A percentile compares a stretch with the other conserved stretches of the same genome.
These are phyloP conservation scores for Capreolus pygargus DNA, from an alignment of 2,113 vertebrate species.

Conservation along the genomic window DNA sequence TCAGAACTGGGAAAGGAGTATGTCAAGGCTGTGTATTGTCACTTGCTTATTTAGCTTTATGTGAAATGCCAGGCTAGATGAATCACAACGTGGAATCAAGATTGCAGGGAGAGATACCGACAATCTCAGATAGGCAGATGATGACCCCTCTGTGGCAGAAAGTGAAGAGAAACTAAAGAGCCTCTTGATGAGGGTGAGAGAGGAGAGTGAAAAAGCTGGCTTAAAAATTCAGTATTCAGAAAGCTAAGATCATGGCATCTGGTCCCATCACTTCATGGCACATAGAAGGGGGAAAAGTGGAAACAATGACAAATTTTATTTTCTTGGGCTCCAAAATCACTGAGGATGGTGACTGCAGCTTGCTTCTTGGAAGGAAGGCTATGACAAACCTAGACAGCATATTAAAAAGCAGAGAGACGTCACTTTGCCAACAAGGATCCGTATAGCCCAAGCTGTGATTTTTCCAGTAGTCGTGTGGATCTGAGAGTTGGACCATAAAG, in stretches of 20 bases:
- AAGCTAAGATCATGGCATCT: neutral
- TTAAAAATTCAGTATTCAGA: neutral
- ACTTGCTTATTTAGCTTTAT: neutral
- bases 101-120: neutral
- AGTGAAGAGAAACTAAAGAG: neutral
- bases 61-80: neutral
- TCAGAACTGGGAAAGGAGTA: neutral
- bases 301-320: neutral
- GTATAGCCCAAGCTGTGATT: neutral
- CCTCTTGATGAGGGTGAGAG: neutral
- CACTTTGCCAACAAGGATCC: neutral
- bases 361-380: neutral
- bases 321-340: neutral
- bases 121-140: neutral
- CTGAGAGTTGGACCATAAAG: neutral
- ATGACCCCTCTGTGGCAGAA: neutral
- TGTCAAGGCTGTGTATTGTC: neutral
- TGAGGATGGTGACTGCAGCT: neutral
- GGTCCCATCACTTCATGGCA: neutral
- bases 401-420: neutral
- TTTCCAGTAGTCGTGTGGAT: neutral
- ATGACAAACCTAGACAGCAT: neutral
- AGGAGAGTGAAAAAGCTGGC: neutral
- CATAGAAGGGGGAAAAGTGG: neutral
- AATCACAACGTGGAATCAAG: neutral